Conservation (phyloP, 2,797 vertebrate genomes). For the Columba guinea region DNA sequence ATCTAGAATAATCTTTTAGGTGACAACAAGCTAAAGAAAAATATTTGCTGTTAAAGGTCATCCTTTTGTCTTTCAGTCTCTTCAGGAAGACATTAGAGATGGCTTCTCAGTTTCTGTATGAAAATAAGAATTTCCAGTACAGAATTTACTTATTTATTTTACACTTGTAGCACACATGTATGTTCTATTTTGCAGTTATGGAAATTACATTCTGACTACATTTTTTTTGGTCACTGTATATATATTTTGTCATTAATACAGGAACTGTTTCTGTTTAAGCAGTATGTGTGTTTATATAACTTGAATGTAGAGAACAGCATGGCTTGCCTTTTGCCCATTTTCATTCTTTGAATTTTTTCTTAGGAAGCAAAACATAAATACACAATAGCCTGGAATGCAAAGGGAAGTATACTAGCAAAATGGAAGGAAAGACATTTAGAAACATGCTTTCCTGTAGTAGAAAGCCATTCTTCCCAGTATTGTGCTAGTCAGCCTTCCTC, state of each 20-base stretch:
- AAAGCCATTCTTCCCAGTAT: constrained; percentile 49
- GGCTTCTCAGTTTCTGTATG: background rate
- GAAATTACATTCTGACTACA: background rate
- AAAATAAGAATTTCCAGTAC: background rate
- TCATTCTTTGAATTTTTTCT: constrained; percentile 22
- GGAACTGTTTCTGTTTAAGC: background rate
- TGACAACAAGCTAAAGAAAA: background rate
- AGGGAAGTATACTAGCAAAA: constrained; percentile 20
- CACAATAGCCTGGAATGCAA: constrained; percentile 17
- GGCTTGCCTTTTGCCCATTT: background rate
- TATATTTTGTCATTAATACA: background rate
- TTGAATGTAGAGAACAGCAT: background rate
- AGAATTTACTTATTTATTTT: background rate
- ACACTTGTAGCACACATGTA: too few relatives aligned
- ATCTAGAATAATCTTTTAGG: background rate
- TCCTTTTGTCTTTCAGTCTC: background rate
- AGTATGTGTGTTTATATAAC: background rate
- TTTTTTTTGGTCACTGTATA: background rate
- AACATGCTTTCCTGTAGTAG: background rate
- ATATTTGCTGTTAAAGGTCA: background rate
- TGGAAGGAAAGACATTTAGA: constrained; percentile 48
- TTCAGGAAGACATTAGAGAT: background rate
- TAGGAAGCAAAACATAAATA: background rate
- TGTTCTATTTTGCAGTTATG: background rate
- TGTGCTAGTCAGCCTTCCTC: constrained; percentile 18